Percentiles rank a stretch among this genome's conserved stretches.
Evolutionary conservation across 2,113 vertebrate genomes (phyloP).

Genomic region (Pygoscelis adeliae): DNA sequence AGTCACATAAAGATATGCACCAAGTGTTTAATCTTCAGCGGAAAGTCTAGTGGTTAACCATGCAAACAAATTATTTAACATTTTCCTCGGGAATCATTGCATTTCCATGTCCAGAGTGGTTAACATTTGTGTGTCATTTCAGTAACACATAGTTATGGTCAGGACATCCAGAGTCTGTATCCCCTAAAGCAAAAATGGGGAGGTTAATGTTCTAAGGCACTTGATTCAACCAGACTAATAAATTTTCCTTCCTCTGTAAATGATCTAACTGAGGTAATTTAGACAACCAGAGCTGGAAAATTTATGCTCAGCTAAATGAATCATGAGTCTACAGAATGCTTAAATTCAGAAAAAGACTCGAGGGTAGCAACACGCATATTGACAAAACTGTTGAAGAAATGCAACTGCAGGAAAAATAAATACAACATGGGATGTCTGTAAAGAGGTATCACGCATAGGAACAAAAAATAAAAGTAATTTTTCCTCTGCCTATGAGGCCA

Average conservation of each 20-base stretch:
- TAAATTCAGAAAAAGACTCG: not conserved
- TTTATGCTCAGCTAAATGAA: not conserved
- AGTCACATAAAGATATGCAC: not conserved
- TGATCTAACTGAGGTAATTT: not conserved
- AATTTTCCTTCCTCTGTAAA: not conserved
- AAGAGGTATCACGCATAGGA: not conserved
- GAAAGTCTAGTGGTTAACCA: slow-evolving; percentile 60
- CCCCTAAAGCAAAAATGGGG: not conserved
- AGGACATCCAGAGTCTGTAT: not conserved
- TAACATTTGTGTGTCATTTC: not conserved
- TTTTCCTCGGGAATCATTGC: slow-evolving; percentile 35
- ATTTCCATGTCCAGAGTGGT: slow-evolving; percentile 42
- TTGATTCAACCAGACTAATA: slow-evolving; percentile 12
- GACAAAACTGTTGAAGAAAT: not conserved
- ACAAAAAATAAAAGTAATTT: not conserved
- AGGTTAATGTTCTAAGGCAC: not conserved
- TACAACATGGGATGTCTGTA: not conserved
- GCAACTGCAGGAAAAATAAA: not conserved
- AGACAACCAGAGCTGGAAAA: not conserved
- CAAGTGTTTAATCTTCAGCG: slow-evolving; percentile 35
- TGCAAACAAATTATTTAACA: slow-evolving; percentile 53
- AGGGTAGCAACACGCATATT: not conserved
- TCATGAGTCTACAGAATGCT: not conserved
- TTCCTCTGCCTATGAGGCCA: not conserved
- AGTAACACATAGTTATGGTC: slow-evolving; percentile 19